Base-by-base conservation (phyloP, 1,140 invertebrate species). In the Pogonus chalceus region DNA sequence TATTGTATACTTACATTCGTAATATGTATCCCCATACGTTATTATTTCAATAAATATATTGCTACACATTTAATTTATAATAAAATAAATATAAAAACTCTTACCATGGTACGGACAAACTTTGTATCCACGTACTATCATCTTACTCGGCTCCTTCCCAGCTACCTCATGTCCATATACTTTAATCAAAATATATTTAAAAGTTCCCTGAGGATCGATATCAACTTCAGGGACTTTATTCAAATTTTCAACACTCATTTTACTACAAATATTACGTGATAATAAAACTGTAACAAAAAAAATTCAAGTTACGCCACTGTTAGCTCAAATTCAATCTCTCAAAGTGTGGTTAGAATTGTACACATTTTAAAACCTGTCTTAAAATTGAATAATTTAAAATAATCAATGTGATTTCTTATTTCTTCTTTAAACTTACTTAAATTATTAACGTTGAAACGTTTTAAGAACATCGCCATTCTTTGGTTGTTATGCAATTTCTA, bases 151-250 rank as follows among this genome's bases (percentile, higher is more conserved):
- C 22, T 77, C 69, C 24, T 71, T 70, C 10, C 64, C 69, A 10
- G 66, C 60, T 26, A 49, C 51, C 48, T 60, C 61, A 37, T 66
- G 56, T 56, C 66, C 65, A 54, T 70, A 69, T 0, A 92, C 81
- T 64, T 87, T 82, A 20, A 93, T 81, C 26, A 94, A 72, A 62
- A 94, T 85, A 60, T 94, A 94, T 67, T 94, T 95, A 67, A 92
- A 94, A 43, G 78, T 80, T 21, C 90, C 90, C 52, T 68, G 65
- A 14, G 77, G 70, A 65, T 92, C 90, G 61, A 93, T 92, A 55
- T 90, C 86, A 14, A 91, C 89, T 61, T 86, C 79, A 1, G 82
- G 7, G 3, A 43, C 37, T 43, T 43, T 7, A 4, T 3, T 16
- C 37, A 43, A 18, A 43, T 18, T 43, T 18, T 43, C 37, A 43